Evolutionary conservation across 2,113 vertebrate genomes (phyloP), one percentile per base, ranked within the genome.

Genomic region (Caloenas nicobarica): DNA sequence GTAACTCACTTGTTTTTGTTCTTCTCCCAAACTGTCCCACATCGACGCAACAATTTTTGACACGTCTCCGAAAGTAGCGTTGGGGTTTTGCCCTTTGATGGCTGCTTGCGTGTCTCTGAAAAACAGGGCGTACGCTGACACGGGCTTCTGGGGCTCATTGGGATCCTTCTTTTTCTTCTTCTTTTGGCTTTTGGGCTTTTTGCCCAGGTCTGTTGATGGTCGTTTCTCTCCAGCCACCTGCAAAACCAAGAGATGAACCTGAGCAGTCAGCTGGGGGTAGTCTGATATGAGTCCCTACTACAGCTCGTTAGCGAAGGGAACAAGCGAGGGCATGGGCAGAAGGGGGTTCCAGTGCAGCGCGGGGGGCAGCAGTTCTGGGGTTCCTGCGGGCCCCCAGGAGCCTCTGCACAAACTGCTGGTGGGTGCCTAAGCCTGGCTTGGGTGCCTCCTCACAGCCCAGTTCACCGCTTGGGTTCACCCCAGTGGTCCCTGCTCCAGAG

Each of bases 141-240:
- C 99, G 0, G 99, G 99, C 97, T 99, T 99, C 91, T 99, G 99
- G 0, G 99, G 99, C 98, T 99, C 99, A 0, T 99, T 99, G 60
- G 99, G 99, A 87, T 99, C 99, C 98, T 99, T 99, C 98, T 99
- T 99, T 95, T 99, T 99, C 98, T 99, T 99, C 98, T 99, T 99
- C 95, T 99, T 99, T 93, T 99, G 99, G 83, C 98, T 99, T 93
- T 99, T 99, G 96, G 99, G 98, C 97, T 99, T 99, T 98, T 99
- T 99, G 79, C 99, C 99, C 95, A 99, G 98, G 91, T 99, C 99
- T 16, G 98, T 98, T 19, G 99, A 99, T 46, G 99, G 99, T 95
- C 99, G 98, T 96, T 99, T 99, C 97, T 99, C 99, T 65, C 99
- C 99, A 44, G 98, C 98, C 77, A 98, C 98, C 99, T 99, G 98